Evolutionary conservation across 1,140 invertebrate species (phyloP).

Genomic region (Stegodyphus dumicola): DNA sequence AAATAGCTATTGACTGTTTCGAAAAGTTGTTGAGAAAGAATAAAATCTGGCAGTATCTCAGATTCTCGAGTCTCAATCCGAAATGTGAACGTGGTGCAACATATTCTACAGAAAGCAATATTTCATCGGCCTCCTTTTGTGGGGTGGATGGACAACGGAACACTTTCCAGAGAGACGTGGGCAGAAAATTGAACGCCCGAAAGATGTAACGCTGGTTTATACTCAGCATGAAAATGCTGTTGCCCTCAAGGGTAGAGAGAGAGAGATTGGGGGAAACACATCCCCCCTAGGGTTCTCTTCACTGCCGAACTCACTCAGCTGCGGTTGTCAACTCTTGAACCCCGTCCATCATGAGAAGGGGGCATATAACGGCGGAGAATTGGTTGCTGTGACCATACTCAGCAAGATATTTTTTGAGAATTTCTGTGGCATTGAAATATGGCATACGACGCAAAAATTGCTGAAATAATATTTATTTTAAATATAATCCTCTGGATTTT

Average conservation of each 20-base stretch:
- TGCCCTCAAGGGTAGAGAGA: background rate
- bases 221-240: background rate
- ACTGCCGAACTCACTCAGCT: background rate
- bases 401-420: too few relatives aligned
- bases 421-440: too few relatives aligned
- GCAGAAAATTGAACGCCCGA: conserved; percentile 21
- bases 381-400: too few relatives aligned
- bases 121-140: conserved; percentile 25
- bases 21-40: too few relatives aligned
- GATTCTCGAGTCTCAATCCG: background rate
- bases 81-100: background rate
- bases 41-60: too few relatives aligned
- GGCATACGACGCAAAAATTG: too few relatives aligned
- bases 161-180: conserved; percentile 32
- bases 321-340: background rate
- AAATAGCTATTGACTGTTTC: too few relatives aligned
- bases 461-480: too few relatives aligned
- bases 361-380: too few relatives aligned
- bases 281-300: background rate
- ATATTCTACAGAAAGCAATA: conserved; percentile 19
- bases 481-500: too few relatives aligned
- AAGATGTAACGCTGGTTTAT: too few relatives aligned
- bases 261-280: too few relatives aligned
- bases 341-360: background rate
- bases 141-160: conserved; percentile 3